Percentiles rank a stretch among this genome's conserved stretches.
These are phyloP conservation scores for Oryzias curvinotus DNA, from an alignment of 2,113 vertebrate genomes.

Conservation along the genomic window DNA sequence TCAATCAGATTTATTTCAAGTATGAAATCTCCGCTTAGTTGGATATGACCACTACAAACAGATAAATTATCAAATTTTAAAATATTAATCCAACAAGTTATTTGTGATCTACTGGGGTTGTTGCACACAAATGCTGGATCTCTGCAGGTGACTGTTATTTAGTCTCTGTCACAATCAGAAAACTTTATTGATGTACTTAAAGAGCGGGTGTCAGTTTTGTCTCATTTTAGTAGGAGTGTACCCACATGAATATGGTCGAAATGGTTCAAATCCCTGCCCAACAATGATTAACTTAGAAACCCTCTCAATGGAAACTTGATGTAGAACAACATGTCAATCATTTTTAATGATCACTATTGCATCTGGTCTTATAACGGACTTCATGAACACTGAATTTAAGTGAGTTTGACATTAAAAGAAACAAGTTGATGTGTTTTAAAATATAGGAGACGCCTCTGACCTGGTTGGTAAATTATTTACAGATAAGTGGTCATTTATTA, in stretches of 20 bases:
- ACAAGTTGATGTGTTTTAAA: no score
- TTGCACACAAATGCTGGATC: background rate
- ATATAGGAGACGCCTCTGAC: no score
- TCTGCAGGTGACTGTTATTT: conserved; percentile 9
- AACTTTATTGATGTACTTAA: conserved; percentile 19
- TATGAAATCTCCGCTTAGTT: no score
- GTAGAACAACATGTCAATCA: background rate
- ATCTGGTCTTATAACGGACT: no score
- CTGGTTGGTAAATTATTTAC: conserved; percentile 40
- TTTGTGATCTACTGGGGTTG: background rate
- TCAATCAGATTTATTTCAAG: no score
- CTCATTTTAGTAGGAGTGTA: conserved; percentile 20
- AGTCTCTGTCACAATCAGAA: background rate
- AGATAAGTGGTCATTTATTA: conserved; percentile 34
- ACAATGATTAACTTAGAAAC: conserved; percentile 65
- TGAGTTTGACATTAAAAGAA: no score
- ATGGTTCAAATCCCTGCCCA: conserved; percentile 32
- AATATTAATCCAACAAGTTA: no score
- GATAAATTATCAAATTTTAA: no score
- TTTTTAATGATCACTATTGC: no score
- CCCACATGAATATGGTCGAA: conserved; percentile 18
- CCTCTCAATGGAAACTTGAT: conserved; percentile 13
- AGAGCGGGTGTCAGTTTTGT: conserved; percentile 19
- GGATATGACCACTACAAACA: no score
- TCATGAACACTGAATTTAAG: no score